Conservation (phyloP, 2,113 vertebrate species). For the Peromyscus leucopus region DNA sequence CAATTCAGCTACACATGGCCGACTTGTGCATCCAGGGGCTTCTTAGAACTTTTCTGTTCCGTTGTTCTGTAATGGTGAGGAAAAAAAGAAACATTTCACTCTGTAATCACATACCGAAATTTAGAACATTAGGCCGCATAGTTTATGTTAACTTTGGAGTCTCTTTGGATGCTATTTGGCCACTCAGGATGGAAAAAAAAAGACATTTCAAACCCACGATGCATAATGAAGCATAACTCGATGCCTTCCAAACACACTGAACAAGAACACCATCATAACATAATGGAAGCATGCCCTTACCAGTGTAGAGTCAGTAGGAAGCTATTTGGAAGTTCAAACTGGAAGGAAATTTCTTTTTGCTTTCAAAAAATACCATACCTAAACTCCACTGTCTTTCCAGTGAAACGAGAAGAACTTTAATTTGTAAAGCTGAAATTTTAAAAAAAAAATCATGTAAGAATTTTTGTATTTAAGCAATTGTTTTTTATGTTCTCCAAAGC, state of each 20-base stretch:
- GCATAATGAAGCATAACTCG: slow-evolving; percentile 18
- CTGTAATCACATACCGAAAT: slow-evolving; percentile 30
- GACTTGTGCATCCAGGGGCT: slow-evolving; percentile 11
- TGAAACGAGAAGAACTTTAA: not conserved
- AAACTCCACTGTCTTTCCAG: not conserved
- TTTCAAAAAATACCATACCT: not conserved
- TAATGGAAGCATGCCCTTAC: not conserved
- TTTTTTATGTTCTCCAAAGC: slow-evolving; percentile 25
- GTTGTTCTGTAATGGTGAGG: not conserved
- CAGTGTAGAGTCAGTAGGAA: not conserved
- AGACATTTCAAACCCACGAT: slow-evolving; percentile 12
- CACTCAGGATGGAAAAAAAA: slow-evolving; percentile 53
- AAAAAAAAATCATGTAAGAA: not conserved
- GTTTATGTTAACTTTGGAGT: slow-evolving; percentile 49
- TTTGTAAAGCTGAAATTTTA: slow-evolving; percentile 27
- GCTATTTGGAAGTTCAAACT: slow-evolving; percentile 20
- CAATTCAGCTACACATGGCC: not conserved
- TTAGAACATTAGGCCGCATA: slow-evolving; percentile 41
- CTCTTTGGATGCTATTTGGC: slow-evolving; percentile 49
- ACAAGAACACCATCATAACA: slow-evolving; percentile 36
- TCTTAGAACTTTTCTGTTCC: slow-evolving; percentile 1
- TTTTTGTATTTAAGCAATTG: slow-evolving; percentile 4
- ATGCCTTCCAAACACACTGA: slow-evolving; percentile 8
- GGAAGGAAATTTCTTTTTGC: slow-evolving; percentile 25
- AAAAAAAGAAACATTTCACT: slow-evolving; percentile 33